These are phyloP conservation scores for Holotrichia oblita DNA, from an alignment of 1,140 invertebrate species.

Conservation along the genomic window DNA sequence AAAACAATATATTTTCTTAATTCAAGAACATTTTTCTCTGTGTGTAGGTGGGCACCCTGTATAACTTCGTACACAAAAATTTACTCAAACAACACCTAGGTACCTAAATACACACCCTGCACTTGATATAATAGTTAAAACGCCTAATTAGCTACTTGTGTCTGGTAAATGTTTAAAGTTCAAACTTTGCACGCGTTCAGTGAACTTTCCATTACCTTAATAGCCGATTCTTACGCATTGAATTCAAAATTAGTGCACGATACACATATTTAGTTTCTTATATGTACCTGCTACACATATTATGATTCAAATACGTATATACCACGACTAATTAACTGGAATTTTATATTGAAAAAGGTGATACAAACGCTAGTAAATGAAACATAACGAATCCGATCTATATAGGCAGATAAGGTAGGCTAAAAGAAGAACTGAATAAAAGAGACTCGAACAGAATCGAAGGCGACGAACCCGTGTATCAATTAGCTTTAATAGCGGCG, in stretches of 20 bases:
- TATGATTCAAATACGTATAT: background rate
- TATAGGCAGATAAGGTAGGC: conserved; percentile 2
- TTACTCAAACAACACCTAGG: too few species aligned
- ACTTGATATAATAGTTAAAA: background rate
- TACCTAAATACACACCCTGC: background rate
- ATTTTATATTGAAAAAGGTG: background rate
- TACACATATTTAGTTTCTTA: background rate
- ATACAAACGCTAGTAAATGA: conserved; percentile 1
- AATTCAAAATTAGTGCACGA: conserved; percentile 20
- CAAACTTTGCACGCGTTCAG: background rate
- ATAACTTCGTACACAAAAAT: too few species aligned
- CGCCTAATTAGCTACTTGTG: conserved; percentile 12
- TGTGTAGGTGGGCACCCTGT: too few species aligned
- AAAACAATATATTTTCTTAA: too few species aligned
- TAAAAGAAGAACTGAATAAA: background rate
- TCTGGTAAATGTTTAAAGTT: conserved; percentile 14
- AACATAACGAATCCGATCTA: conserved; percentile 23
- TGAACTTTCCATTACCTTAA: conserved; percentile 5
- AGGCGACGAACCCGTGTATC: conserved; percentile 27
- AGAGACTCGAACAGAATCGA: background rate
- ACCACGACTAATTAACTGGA: background rate
- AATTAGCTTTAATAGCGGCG: conserved; percentile 20
- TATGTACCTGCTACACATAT: background rate
- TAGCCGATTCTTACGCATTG: background rate
- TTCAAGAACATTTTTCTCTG: too few species aligned